Evolutionary conservation across 2,888 invertebrate species (phyloP).

Genomic region (Andricus curvator): DNA sequence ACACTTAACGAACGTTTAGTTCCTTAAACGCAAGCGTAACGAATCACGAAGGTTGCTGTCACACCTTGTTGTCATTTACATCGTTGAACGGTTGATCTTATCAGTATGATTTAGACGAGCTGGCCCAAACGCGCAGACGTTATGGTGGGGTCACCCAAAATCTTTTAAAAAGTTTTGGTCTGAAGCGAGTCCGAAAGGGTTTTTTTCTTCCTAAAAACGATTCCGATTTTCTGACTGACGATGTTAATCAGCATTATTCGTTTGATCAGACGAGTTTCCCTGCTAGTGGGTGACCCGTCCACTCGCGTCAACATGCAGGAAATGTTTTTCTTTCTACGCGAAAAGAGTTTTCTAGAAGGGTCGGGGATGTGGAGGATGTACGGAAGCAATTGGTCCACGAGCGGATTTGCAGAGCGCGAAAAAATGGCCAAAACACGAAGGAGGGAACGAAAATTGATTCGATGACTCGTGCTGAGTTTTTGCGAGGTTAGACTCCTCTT

Average conservation of each 20-base stretch:
- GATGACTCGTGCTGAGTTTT: constrained; percentile 2
- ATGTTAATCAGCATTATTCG: constrained; percentile 40
- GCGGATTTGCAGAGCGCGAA: constrained; percentile 14
- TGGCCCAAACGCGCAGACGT: constrained; percentile 67
- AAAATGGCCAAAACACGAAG: not conserved
- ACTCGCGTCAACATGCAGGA: constrained; percentile 74
- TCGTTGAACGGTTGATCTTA: constrained; percentile 50
- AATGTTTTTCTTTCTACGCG: constrained; percentile 72
- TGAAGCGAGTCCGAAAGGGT: constrained; percentile 13
- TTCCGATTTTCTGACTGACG: constrained; percentile 32
- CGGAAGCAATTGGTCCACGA: constrained; percentile 13
- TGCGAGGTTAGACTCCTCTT: not conserved
- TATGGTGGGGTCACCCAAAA: constrained; percentile 45
- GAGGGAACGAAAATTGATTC: not conserved
- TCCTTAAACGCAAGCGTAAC: constrained; percentile 56
- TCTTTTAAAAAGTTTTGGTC: constrained; percentile 19
- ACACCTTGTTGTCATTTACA: constrained; percentile 52
- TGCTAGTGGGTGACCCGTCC: constrained; percentile 70
- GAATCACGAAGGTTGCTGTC: constrained; percentile 55
- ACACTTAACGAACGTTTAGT: constrained; percentile 51
- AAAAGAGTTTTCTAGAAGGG: constrained; percentile 39
- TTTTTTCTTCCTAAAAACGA: not conserved
- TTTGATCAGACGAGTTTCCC: constrained; percentile 60
- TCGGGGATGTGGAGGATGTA: constrained; percentile 39
- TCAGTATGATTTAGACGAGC: constrained; percentile 67